A percentile compares a stretch with the other conserved stretches of the same genome.
Conservation (phyloP, 2,113 vertebrate species). For the Mixornis gularis region DNA sequence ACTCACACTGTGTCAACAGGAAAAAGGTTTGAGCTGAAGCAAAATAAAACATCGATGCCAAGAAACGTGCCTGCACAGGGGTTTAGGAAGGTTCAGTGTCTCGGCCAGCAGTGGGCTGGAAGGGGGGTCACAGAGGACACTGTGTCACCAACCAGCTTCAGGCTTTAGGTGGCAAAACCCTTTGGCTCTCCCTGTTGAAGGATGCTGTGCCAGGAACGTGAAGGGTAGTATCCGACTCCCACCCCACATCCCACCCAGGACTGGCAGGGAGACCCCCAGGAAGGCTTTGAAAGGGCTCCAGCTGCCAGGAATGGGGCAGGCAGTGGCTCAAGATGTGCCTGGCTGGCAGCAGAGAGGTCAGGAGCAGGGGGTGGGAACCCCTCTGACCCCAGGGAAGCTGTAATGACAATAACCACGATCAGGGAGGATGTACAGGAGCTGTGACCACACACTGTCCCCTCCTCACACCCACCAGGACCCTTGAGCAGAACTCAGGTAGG, state of each 20-base stretch:
- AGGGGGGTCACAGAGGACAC: not conserved
- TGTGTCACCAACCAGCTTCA: not conserved
- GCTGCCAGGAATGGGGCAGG: not conserved
- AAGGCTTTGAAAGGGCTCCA: not conserved
- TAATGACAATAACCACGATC: not conserved
- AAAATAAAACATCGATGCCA: not conserved
- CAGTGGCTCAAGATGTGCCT: not conserved
- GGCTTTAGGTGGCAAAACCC: not conserved
- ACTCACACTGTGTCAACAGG: not conserved
- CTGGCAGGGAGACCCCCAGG: rapidly evolving
- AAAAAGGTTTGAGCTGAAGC: not conserved
- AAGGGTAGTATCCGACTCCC: not conserved
- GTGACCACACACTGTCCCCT: rapidly evolving
- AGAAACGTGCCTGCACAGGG: not conserved
- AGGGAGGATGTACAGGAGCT: not conserved
- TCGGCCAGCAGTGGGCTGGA: not conserved
- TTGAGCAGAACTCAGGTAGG: rapidly evolving
- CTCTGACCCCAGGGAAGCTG: not conserved
- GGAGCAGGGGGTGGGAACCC: not conserved
- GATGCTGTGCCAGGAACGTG: not conserved
- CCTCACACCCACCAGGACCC: not conserved
- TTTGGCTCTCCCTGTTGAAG: not conserved
- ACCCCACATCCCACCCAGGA: not conserved
- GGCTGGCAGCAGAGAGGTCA: rapidly evolving
- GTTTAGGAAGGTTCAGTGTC: not conserved